phyloP scores from a whole-genome alignment of 1,140 invertebrate genomes.

The Hermetia illucens region DNA sequence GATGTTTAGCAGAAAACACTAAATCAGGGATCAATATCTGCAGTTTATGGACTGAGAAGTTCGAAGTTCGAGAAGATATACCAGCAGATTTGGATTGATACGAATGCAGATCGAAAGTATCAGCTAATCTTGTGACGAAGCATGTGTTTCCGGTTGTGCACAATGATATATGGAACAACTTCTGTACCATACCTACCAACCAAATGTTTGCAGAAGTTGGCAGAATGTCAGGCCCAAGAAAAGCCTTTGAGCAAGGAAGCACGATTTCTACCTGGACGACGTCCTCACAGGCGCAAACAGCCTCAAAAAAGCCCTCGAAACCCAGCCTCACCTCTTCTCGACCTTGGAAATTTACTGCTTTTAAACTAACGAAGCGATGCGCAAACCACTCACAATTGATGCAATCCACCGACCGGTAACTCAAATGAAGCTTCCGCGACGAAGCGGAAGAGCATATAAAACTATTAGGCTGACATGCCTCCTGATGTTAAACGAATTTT shows the following conservation, averaged over 20 bases:
- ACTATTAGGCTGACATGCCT: not conserved
- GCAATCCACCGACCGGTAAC: not conserved
- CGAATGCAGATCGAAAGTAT: not conserved
- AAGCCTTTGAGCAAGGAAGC: not conserved
- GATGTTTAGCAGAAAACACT: not conserved
- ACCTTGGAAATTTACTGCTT: not conserved
- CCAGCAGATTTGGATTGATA: not conserved
- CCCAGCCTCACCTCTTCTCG: no score
- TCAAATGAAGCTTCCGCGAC: not conserved
- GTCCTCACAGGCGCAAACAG: not conserved
- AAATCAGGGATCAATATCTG: not conserved
- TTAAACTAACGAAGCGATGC: not conserved
- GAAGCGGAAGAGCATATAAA: not conserved
- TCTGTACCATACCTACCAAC: constrained; percentile 5
- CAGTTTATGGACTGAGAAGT: not conserved
- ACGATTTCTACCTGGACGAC: not conserved
- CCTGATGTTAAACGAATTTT: not conserved
- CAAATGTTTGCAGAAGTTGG: constrained; percentile 1
- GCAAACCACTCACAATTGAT: not conserved
- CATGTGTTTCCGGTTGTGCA: constrained; percentile 7
- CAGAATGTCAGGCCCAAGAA: not conserved
- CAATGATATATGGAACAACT: constrained; percentile 5
- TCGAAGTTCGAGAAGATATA: not conserved
- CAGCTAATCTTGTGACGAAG: not conserved
- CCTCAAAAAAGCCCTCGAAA: not conserved